Base-by-base conservation (phyloP, 2,113 vertebrate genomes). In the Ornithorhynchus anatinus region DNA sequence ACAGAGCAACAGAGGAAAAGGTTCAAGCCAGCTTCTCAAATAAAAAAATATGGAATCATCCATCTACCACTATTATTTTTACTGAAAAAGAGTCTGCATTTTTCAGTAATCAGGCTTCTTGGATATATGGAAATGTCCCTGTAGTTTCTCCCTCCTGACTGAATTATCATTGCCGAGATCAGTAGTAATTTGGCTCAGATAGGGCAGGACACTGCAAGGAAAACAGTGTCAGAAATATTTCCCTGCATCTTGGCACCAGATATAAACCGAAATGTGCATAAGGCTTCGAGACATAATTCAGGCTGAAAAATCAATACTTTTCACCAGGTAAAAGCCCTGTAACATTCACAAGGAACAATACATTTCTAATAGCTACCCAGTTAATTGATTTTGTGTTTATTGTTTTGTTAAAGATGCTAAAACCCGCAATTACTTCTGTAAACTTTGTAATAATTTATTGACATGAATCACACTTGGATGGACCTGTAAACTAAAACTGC, bases 131-230 rank as follows among this genome's bases (percentile, higher is more conserved):
- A 35, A 82, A 72, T 51, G 59, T 71, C 59, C 70, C 75, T 43
- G 53, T 69, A 82, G 76, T 59, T 74, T 27, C 11, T 5, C 59
- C 57, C 66, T 60, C 51, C 40, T 72, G 72, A 70, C 72, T 81
- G 60, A 85, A 79, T 82, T 80, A 68, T 66, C 71, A 76, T 69
- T 70, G 61, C 16, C 27, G 59, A 80, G 47, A 68, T 76, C 42
- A 63, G 73, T 82, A 69, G 73, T 70, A 88, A 88, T 82, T 75
- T 82, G 48, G 62, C 56, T 82, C 77, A 70, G 61, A 82, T 53
- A 62, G 19, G 60, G 3, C 14, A 82, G 48, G 65, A 51, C 48
- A 78, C n/a, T n/a, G n/a, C 53, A 72, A 67, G 61, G 37, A 86
- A 87, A 85, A 82, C 14, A 45, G 0, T 77, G 39, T 65, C 45